Evolutionary conservation across 2,888 invertebrate species (phyloP), one percentile per base, ranked within the genome.

Genomic region (Agrochola lota): DNA sequence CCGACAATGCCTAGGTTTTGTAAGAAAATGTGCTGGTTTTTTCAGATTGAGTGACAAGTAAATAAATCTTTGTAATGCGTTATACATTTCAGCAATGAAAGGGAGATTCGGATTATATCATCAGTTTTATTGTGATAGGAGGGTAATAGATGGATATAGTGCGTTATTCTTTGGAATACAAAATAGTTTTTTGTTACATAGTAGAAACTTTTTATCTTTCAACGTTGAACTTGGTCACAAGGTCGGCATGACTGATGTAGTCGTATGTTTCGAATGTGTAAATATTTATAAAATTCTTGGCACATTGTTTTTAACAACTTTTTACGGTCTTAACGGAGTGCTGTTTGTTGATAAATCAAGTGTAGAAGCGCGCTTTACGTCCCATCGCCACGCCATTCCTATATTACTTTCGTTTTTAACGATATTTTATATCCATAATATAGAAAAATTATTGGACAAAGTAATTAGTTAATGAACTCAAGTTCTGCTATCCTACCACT

Each of bases 1-100:
- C 59, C 15, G 26, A 71, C 73, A 78, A 74, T 55, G 57, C 70
- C 85, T 82, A 87, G 82, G 64, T 69, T 73, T 72, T 86, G 40
- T 63, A 26, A 60, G 74, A 81, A 86, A 77, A 78, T 59, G 52
- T 69, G 63, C 60, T 62, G 35, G 11, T 76, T 57, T 78, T 87
- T 68, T 26, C n/a, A 70, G 57, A 67, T 74, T 80, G 80, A 88
- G 80, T 85, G 89, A 85, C 84, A 85, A 73, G 71, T 85, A 80
- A 78, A 88, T 85, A 87, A 83, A 85, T 85, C 85, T 80, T 82
- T 60, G 70, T 78, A 69, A 81, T 86, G 46, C 63, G 40, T 68
- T 60, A 77, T 70, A 74, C 60, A 64, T 84, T 71, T 62, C 40
- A 70, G 66, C 71, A 72, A 70, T 70, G 71, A 70, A 72, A 60